Evolutionary conservation across 1,140 invertebrate genomes (phyloP), one percentile per base, ranked within the genome.

Genomic region (Lamellibrachia luymesi): DNA sequence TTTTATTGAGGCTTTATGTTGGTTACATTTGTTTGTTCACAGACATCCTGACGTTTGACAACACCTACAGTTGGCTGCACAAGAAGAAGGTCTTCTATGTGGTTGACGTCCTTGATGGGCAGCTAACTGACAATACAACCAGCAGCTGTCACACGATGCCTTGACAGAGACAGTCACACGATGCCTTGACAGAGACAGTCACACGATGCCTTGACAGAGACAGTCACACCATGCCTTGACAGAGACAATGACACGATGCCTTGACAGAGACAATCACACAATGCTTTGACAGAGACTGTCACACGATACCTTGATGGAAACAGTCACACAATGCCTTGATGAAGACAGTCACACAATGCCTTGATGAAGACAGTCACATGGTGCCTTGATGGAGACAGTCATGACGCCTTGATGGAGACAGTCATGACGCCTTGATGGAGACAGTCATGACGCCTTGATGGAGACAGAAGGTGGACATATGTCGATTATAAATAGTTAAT

Each of bases 11-110:
- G 6, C 52, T 56, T 6, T 13, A 56, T 56, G 13, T 56, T 56
- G 6, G 13, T 22, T 80, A 22, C 25, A 91, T 80, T 91, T 64
- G 6, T 92, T 13, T 49, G 95, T 94, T 97, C 97, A 92, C 97
- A 99, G 98, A 99, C 97, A 97, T 97, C 0, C 97, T 98, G 7
- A 97, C 98, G 91, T 99, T 99, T 95, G 98, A 99, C 96, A 99
- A 99, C 96, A 97, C 97, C 27, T 98, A 98, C 95, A 98, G 98
- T 93, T 97, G 98, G 93, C 95, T 98, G 50, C 97, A 98, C 94
- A 98, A 97, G 95, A 99, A 99, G 95, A 98, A 98, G 94, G 96
- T 99, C 0, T 97, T 97, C 93, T 98, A 98, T 96, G 90, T 93
- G 0, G 93, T 96, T 49, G 95, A 96, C 92, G 90, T 93, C 1